Evolutionary conservation across 2,113 vertebrate genomes (phyloP).

Genomic region (Lepus timidus): DNA sequence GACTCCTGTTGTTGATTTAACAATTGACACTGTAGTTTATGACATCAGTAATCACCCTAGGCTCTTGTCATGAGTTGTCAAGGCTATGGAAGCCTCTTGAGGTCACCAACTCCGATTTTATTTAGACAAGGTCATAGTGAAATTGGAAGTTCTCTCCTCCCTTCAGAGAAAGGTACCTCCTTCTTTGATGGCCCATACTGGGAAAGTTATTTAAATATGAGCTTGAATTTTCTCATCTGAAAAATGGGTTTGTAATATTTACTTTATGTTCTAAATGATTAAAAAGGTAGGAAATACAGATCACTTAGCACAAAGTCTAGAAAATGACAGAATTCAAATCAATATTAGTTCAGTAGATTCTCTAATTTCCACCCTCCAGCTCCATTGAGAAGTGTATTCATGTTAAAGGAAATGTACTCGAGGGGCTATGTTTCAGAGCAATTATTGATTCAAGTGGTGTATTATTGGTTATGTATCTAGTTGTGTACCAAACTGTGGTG

Average conservation of each 20-base stretch:
- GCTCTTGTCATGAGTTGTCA: too few relatives aligned
- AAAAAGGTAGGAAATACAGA: neutral
- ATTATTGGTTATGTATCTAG: neutral
- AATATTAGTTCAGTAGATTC: neutral
- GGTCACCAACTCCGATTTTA: too few relatives aligned
- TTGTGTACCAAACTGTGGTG: neutral
- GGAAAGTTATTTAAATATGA: neutral
- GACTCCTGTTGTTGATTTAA: too few relatives aligned
- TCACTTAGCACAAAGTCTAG: neutral
- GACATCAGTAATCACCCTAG: too few relatives aligned
- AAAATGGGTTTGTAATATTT: neutral
- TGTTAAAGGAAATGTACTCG: neutral
- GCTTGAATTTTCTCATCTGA: neutral
- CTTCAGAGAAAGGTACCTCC: too few relatives aligned
- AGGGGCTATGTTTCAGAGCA: neutral
- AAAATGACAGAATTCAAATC: neutral
- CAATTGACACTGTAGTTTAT: too few relatives aligned
- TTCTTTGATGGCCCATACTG: too few relatives aligned
- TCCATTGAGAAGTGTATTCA: neutral
- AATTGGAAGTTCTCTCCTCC: too few relatives aligned
- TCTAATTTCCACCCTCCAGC: fast-evolving
- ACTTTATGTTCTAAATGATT: conserved; percentile 19
- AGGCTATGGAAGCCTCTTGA: too few relatives aligned
- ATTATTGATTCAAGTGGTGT: neutral
- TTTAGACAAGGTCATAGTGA: too few relatives aligned